Conservation (phyloP, 1,140 invertebrate species). For the Scaptomyza graminum region DNA sequence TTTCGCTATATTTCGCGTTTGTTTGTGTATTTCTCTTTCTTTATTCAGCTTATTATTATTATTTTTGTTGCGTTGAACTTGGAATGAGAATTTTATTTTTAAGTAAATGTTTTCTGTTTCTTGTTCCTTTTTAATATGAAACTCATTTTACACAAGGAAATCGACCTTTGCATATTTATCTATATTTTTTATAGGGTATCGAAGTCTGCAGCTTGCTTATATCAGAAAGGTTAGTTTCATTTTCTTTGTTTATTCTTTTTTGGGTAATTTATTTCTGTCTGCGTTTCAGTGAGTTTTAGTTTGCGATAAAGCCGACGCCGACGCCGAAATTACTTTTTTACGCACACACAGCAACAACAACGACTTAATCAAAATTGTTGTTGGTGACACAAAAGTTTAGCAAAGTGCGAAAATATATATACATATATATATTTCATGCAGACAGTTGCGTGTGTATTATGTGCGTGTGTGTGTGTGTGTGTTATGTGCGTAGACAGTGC, state of each 20-base stretch:
- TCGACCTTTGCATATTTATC: too few relatives aligned
- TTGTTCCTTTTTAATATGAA: too few relatives aligned
- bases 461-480: background rate
- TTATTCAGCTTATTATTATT: constrained; percentile 46
- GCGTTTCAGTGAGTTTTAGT: constrained; percentile 62
- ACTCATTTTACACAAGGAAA: too few relatives aligned
- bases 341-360: constrained; percentile 38
- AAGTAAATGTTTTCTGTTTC: too few relatives aligned
- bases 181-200: constrained; percentile 12
- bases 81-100: too few relatives aligned
- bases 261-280: constrained; percentile 34
- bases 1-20: constrained; percentile 26
- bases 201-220: background rate
- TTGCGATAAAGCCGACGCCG: constrained; percentile 59
- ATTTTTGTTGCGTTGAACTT: background rate
- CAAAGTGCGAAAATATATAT: constrained; percentile 56
- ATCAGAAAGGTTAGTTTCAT: too few relatives aligned
- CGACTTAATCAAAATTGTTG: constrained; percentile 8
- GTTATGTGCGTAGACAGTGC: constrained; percentile 27
- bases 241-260: constrained; percentile 1
- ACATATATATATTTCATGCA: constrained; percentile 44
- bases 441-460: constrained; percentile 43
- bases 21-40: constrained; percentile 26
- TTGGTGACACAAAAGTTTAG: constrained; percentile 32
- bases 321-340: constrained; percentile 59